Percentiles rank a stretch among this genome's conserved stretches.
Evolutionary conservation across 35 echinoderm and acorn worm genomes (phyloP).

Genomic region (Nesometra sesokonis): DNA sequence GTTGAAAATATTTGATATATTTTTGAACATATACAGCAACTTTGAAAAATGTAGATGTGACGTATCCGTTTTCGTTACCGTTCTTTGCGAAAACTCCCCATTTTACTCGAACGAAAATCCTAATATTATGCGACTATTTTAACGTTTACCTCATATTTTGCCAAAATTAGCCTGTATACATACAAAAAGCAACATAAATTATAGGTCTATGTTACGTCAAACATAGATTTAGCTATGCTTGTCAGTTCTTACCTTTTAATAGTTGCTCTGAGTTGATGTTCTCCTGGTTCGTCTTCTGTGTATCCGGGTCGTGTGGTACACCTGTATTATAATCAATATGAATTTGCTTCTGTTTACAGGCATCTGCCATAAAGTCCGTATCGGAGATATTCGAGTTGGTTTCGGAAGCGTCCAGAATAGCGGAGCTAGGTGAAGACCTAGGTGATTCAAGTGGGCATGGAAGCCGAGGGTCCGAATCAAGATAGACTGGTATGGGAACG

Average conservation of each 20-base stretch:
- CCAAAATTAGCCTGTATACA: too few species aligned
- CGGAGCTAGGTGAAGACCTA: neutral
- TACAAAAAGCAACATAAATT: too few species aligned
- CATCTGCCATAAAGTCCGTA: neutral
- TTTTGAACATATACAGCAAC: too few species aligned
- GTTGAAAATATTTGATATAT: too few species aligned
- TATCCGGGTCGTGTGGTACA: neutral
- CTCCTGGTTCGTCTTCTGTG: neutral
- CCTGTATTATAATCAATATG: neutral
- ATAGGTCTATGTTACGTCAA: too few species aligned
- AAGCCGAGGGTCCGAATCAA: neutral
- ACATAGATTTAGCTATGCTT: too few species aligned
- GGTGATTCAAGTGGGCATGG: neutral
- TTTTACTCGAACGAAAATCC: too few species aligned
- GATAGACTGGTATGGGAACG: neutral
- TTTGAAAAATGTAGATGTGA: too few species aligned
- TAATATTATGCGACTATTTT: too few species aligned
- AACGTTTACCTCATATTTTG: too few species aligned
- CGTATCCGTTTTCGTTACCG: too few species aligned
- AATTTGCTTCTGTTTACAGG: neutral
- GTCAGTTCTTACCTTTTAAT: neutral
- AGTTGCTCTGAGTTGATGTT: neutral
- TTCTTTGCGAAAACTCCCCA: too few species aligned
- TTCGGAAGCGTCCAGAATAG: neutral
- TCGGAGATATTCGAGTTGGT: neutral